A percentile compares a stretch with the other conserved stretches of the same genome.
Evolutionary conservation across 2,888 invertebrate species (phyloP).

Genomic region (Podotricha telesiphe): DNA sequence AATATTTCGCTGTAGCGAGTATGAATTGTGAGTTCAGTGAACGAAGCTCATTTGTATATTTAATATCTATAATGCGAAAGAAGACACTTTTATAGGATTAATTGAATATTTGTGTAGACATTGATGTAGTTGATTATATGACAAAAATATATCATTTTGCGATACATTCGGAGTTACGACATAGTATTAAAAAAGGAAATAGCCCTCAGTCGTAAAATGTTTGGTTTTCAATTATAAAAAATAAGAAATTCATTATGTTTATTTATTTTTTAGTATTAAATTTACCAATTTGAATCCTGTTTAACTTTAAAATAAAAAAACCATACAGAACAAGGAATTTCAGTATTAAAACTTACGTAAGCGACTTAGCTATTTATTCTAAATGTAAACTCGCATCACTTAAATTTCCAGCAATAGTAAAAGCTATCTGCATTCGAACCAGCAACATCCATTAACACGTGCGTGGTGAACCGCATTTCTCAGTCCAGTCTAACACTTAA

Average conservation of each 20-base stretch:
- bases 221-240: too few species aligned
- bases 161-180: too few species aligned
- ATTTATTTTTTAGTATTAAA: too few species aligned
- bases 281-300: too few species aligned
- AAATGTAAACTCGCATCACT: neutral
- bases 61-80: neutral
- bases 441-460: constrained; percentile 49
- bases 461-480: constrained; percentile 53
- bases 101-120: too few species aligned
- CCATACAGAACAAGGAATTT: neutral
- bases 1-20: neutral
- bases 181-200: too few species aligned
- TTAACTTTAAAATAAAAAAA: neutral
- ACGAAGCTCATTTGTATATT: neutral
- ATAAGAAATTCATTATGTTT: too few species aligned
- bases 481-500: constrained; percentile 54
- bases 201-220: too few species aligned
- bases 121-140: too few species aligned
- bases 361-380: neutral
- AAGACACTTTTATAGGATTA: too few species aligned
- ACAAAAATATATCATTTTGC: neutral
- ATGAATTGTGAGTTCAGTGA: neutral
- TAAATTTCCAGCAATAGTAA: neutral
- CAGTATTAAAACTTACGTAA: constrained; percentile 8
- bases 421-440: constrained; percentile 22